Evolutionary conservation across 2,888 invertebrate species (phyloP), one percentile per base, ranked within the genome.

Genomic region (Heliconius ismenius): DNA sequence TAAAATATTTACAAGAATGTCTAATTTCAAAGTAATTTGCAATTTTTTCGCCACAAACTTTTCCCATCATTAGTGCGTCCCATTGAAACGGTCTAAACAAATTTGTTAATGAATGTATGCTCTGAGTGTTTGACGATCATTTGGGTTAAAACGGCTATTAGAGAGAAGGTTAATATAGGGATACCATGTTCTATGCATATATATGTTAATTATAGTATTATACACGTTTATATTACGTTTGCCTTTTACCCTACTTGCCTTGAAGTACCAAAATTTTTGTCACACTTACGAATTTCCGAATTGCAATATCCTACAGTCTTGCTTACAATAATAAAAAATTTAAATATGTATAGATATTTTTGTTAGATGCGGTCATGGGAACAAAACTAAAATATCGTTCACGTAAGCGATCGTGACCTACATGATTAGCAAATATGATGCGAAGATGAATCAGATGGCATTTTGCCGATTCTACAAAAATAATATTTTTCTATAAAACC

Each of bases 101-200:
- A 77, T 77, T 79, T 72, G 78, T 80, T 86, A 86, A 87, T 84
- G 85, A 86, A 82, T 85, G 85, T 86, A 79, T 86, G 81, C 83
- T 79, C 73, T 79, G 78, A 79, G 82, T 82, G 87, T 86, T 87
- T 86, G 86, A 82, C 78, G 82, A 82, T 83, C 87, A 86, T 87
- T 87, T 82, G 80, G 87, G 87, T 83, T 82, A 76, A 77, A 79
- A 76, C 70, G 79, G 81, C 80, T 82, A 85, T 85, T 85, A 84
- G 81, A 76, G 67, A 73, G 75, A 79, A 81, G 81, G 84, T 81
- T 80, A 84, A 81, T 82, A 80, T 76, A 78, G 79, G 78, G 78
- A 78, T 74, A 73, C 63, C 74, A 74, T 68, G 64, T 62, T 21
- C 39, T 36, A 62, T 62, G 69, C 63, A 73, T 65, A 65, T 70